phyloP scores from a whole-genome alignment of 2,113 vertebrate genomes.

The Xenopus laevis region DNA sequence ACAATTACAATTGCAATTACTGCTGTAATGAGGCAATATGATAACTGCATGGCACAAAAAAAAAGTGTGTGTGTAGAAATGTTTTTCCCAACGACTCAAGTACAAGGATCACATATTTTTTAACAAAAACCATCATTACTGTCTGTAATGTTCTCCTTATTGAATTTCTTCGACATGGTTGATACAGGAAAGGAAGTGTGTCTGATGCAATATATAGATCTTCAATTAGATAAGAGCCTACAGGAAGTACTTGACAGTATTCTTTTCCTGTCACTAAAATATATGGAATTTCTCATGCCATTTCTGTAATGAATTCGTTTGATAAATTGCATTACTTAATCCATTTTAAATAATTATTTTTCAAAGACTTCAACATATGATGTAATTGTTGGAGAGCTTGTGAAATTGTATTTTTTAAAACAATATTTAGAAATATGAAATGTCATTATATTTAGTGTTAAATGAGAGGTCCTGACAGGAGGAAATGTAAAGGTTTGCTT shows the following conservation, averaged over 20 bases:
- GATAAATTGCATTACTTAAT: no score
- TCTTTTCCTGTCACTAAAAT: slow-evolving; percentile 14
- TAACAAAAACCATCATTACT: neutral
- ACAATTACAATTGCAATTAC: no score
- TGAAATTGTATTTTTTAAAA: no score
- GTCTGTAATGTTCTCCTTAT: neutral
- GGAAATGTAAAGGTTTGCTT: no score
- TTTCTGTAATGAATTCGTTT: neutral
- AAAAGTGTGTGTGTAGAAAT: neutral
- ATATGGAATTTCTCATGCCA: neutral
- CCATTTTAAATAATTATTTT: no score
- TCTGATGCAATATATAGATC: neutral
- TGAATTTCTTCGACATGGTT: neutral
- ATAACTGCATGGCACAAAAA: neutral
- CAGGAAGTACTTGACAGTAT: slow-evolving; percentile 26
- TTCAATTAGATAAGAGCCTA: slow-evolving; percentile 1
- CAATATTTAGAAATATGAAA: no score
- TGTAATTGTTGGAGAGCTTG: no score
- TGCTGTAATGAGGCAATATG: no score
- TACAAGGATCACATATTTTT: neutral
- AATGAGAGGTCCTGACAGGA: no score
- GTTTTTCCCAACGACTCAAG: neutral
- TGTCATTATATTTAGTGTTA: no score
- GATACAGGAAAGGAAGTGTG: neutral
- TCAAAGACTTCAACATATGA: no score